Conservation (phyloP, 2,797 vertebrate genomes). For the Sebastes trivittatus region DNA sequence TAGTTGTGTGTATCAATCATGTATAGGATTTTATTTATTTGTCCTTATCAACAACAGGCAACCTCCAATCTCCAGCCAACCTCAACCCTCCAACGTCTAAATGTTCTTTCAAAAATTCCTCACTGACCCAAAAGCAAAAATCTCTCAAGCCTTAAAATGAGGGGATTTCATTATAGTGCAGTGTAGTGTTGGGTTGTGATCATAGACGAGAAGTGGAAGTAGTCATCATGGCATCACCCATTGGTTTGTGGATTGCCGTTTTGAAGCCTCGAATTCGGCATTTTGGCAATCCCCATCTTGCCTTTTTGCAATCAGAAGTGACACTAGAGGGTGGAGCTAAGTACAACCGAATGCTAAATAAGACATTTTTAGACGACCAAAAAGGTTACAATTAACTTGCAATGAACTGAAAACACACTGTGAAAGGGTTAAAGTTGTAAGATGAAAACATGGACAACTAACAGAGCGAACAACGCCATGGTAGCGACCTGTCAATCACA, state of each 20-base stretch:
- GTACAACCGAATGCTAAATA: rapidly evolving
- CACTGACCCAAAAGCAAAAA: background rate
- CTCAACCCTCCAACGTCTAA: background rate
- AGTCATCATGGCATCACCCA: no score
- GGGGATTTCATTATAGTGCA: background rate
- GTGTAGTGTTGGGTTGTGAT: background rate
- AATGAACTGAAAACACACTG: no score
- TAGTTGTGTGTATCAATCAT: background rate
- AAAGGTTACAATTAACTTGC: no score
- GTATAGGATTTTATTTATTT: background rate
- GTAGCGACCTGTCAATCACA: no score
- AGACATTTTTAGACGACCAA: no score
- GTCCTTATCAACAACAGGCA: background rate
- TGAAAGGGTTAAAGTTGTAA: no score
- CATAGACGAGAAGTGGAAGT: no score
- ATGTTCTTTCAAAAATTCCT: background rate
- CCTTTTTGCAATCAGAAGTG: no score
- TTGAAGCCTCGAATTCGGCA: no score
- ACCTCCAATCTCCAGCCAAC: background rate
- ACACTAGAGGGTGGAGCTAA: no score
- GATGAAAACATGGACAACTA: no score
- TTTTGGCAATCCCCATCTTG: rapidly evolving
- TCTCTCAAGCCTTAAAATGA: background rate
- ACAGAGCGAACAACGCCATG: rapidly evolving
- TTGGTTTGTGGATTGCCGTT: no score